phyloP scores from a whole-genome alignment of 2,888 invertebrate genomes.

The Ochropacha duplaris region DNA sequence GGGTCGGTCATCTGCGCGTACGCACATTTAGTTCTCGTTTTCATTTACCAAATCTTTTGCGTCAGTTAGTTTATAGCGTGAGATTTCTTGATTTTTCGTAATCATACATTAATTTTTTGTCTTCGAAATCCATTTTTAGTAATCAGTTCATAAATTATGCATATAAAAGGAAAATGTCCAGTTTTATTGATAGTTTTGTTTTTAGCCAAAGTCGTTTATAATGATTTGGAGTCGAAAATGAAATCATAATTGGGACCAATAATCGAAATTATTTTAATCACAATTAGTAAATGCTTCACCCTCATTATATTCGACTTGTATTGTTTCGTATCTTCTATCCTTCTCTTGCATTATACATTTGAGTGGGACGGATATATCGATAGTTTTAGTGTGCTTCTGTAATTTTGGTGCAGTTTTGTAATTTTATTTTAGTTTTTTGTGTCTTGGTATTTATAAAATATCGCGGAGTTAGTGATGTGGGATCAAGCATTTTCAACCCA shows the following conservation, averaged over 20 bases:
- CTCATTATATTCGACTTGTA: slow-evolving; percentile 4
- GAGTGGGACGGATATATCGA: not conserved
- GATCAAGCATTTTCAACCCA: not conserved
- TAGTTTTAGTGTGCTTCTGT: slow-evolving; percentile 42
- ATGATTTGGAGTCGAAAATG: slow-evolving; percentile 17
- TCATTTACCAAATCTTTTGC: too few relatives aligned
- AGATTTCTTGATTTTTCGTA: not conserved
- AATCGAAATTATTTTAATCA: slow-evolving; percentile 17
- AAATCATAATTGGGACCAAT: slow-evolving; percentile 54
- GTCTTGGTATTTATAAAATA: slow-evolving; percentile 14
- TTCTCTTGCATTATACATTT: not conserved
- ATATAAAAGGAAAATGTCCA: slow-evolving; percentile 7
- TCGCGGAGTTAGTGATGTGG: slow-evolving; percentile 13
- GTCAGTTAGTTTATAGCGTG: not conserved
- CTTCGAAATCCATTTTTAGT: not conserved
- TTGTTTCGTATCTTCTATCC: not conserved
- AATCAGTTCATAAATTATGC: not conserved
- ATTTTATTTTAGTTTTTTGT: slow-evolving; percentile 17
- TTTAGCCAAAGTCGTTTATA: slow-evolving; percentile 10
- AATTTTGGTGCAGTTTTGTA: slow-evolving; percentile 48
- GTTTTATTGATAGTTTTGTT: slow-evolving; percentile 14
- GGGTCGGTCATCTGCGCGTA: not conserved
- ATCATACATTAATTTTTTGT: not conserved
- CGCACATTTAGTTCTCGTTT: not conserved
- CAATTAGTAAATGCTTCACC: slow-evolving; percentile 17